Evolutionary conservation across 2,113 vertebrate species (phyloP), one percentile per base, ranked within the genome.

Genomic region (Myrmophylax atrothorax): DNA sequence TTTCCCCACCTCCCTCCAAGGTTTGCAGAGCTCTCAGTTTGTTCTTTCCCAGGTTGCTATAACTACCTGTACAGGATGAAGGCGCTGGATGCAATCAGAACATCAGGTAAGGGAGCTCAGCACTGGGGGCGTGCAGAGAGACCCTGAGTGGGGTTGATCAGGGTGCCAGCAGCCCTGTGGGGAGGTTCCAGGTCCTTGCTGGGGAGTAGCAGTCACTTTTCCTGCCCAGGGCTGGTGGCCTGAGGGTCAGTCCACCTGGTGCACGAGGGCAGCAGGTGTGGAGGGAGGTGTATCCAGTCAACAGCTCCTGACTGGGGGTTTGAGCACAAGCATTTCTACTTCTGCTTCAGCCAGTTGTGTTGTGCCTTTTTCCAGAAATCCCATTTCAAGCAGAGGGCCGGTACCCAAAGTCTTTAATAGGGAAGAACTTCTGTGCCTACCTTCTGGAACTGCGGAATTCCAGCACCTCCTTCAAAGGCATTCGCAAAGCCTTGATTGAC

Each of bases 11-110:
- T 64, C 59, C 14, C 17, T 88, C 26, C 72, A 31, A 5, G 3
- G 7, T 18, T 33, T 25, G 59, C 73, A 28, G 66, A 31, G 42
- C 60, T 64, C 18, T 88, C 87, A 89, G 7, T 47, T 25, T 42
- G 72, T 49, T 4, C 63, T 52, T 85, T 83, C 81, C 56, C 96
- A 99, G 99, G 96, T 89, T 98, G 98, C 95, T 98, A 97, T 94
- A 98, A 99, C 93, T 99, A 99, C 96, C 81, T 99, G 75, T 99
- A 99, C 97, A 98, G 99, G 87, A 99, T 99, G 99, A 99, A 98
- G 98, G 99, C 99, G 1, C 94, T 99, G 94, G 99, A 99, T 87
- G 99, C 99, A 7, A 98, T 99, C 88, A 98, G 98, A 94, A 98
- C 98, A 35, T 98, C 98, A 2, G 96, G 97, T 95, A 52, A 91